Percentiles rank a stretch among this genome's conserved stretches.
Evolutionary conservation across 1,140 invertebrate genomes (phyloP).

Genomic region (Zaprionus africanus): DNA sequence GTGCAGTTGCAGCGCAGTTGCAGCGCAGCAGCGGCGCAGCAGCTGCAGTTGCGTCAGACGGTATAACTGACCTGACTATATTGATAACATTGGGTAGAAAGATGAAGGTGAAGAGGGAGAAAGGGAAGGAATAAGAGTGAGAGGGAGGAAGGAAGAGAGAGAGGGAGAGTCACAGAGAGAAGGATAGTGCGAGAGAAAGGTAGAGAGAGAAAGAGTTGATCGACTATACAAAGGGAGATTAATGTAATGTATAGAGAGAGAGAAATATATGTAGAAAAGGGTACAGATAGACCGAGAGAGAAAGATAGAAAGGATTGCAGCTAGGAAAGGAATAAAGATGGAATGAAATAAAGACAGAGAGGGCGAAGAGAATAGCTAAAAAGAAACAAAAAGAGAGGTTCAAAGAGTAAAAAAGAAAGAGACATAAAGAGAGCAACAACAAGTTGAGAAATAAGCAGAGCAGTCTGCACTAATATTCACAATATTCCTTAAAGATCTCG

Average conservation of each 20-base stretch:
- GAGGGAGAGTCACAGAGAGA: background rate
- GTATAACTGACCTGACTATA: conserved; percentile 12
- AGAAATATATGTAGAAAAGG: background rate
- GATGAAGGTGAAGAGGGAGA: background rate
- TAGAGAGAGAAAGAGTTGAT: background rate
- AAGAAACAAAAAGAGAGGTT: background rate
- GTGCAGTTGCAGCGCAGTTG: conserved; percentile 15
- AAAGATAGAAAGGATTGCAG: background rate
- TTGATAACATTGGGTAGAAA: background rate
- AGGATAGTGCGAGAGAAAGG: background rate
- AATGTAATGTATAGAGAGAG: background rate
- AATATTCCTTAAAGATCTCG: too few relatives aligned
- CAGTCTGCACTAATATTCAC: too few relatives aligned
- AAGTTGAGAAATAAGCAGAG: too few relatives aligned
- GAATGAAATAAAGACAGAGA: too few relatives aligned
- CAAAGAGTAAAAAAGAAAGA: background rate
- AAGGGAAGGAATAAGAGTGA: background rate
- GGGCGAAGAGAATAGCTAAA: background rate
- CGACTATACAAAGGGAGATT: background rate
- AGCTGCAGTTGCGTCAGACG: conserved; percentile 46
- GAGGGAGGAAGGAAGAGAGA: background rate
- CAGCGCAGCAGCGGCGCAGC: conserved; percentile 17
- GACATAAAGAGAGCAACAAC: background rate
- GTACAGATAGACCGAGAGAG: background rate
- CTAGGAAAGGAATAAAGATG: background rate